Conservation (phyloP, 64 coral and sea anemone genomes). For the Acropora yongei region DNA sequence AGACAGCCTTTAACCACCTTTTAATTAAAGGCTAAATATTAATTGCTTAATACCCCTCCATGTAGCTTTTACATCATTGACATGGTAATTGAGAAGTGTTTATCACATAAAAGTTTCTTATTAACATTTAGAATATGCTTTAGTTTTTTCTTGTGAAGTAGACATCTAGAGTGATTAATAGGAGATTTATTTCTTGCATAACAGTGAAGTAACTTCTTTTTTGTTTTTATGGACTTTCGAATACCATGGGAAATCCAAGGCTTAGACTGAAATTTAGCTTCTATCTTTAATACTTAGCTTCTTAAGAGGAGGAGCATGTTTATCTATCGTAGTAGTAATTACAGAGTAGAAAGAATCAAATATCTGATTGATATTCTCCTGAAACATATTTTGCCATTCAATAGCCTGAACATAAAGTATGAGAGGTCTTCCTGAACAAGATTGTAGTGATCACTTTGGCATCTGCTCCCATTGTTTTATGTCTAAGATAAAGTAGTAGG, state of each 20-base stretch:
- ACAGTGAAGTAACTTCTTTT: neutral
- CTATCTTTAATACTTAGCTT: neutral
- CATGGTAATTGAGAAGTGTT: neutral
- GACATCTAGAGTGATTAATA: neutral
- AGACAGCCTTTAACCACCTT: neutral
- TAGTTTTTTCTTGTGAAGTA: neutral
- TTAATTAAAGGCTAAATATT: slow-evolving; percentile 14
- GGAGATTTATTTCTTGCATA: neutral
- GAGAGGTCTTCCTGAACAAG: neutral
- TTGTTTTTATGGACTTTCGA: neutral
- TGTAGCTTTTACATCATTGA: slow-evolving; percentile 37
- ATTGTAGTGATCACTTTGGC: neutral
- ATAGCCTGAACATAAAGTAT: neutral
- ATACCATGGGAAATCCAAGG: neutral
- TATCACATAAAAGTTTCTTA: neutral
- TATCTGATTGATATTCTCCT: neutral
- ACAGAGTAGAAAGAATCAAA: neutral
- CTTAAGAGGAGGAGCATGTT: neutral
- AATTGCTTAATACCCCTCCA: slow-evolving; percentile 18
- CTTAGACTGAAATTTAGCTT: neutral
- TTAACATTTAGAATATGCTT: neutral
- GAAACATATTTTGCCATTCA: neutral
- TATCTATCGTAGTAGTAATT: neutral
- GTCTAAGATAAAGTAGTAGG: neutral
- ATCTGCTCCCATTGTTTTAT: neutral